phyloP scores from a whole-genome alignment of 2,113 vertebrate species.

The Pionites leucogaster region DNA sequence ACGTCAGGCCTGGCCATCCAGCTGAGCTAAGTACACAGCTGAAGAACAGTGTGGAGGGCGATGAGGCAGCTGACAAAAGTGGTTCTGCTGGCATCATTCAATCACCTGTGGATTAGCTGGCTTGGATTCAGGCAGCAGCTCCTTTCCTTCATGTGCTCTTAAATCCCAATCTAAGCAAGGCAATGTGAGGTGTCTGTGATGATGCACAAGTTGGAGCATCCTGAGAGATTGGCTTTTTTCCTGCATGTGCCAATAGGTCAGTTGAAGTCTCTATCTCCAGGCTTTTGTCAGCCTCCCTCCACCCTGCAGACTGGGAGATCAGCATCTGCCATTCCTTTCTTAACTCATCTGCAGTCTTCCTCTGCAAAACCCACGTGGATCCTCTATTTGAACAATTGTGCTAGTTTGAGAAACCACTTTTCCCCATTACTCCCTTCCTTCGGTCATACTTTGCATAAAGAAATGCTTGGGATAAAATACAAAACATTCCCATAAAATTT shows the following conservation, averaged over 20 bases:
- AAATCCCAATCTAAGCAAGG: not conserved
- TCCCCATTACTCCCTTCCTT: not conserved
- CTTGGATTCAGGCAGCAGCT: not conserved
- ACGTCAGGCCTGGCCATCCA: not conserved
- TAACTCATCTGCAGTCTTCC: not conserved
- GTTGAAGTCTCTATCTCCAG: not conserved
- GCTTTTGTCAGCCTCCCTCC: not conserved
- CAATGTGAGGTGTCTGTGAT: not conserved
- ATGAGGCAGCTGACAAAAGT: not conserved
- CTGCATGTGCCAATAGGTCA: not conserved
- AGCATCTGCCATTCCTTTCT: not conserved
- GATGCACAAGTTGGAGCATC: not conserved
- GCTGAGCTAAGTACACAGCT: conserved; percentile 20
- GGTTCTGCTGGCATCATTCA: fast-evolving
- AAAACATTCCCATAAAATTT: not conserved
- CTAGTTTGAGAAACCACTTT: not conserved
- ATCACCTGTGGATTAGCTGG: fast-evolving
- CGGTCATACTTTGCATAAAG: not conserved
- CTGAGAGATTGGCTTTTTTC: fast-evolving
- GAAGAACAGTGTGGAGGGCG: not conserved
- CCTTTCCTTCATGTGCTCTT: fast-evolving
- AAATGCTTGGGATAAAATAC: conserved; percentile 1
- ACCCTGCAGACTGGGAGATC: not conserved
- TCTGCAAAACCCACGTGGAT: not conserved
- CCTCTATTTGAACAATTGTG: not conserved